These are phyloP conservation scores for Stomatorhinus ivindoensis DNA, from an alignment of 2,113 vertebrate species.

Conservation along the genomic window DNA sequence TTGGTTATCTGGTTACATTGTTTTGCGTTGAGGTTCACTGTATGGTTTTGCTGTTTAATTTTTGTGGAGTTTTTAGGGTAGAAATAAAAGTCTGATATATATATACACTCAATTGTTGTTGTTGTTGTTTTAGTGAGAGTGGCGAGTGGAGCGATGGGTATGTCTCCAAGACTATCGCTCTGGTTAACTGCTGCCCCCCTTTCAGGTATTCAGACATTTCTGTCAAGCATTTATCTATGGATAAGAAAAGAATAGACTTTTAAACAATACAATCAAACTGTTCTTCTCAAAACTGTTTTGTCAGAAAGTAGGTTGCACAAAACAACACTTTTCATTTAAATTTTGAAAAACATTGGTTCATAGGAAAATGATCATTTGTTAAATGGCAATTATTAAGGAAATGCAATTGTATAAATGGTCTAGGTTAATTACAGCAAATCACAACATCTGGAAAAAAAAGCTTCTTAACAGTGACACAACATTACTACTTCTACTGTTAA, in stretches of 20 bases:
- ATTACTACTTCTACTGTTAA: not conserved
- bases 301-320: not conserved
- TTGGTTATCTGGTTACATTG: not conserved
- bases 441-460: not conserved
- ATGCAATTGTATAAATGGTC: not conserved
- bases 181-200: constrained; percentile 80
- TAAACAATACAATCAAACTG: not conserved
- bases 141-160: constrained; percentile 55
- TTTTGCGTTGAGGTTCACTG: not conserved
- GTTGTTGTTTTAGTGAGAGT: constrained; percentile 28
- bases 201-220: constrained; percentile 56
- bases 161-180: constrained; percentile 63
- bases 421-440: not conserved
- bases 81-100: not conserved
- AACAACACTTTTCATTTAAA: not conserved
- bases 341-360: not conserved
- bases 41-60: not conserved
- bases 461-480: not conserved
- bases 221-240: not conserved
- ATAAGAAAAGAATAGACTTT: not conserved
- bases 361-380: not conserved
- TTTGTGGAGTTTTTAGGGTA: not conserved
- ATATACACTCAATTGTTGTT: not conserved
- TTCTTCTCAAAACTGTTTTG: not conserved
- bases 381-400: not conserved